Evolutionary conservation across 2,888 invertebrate species (phyloP).

Genomic region (Rutpela maculata): DNA sequence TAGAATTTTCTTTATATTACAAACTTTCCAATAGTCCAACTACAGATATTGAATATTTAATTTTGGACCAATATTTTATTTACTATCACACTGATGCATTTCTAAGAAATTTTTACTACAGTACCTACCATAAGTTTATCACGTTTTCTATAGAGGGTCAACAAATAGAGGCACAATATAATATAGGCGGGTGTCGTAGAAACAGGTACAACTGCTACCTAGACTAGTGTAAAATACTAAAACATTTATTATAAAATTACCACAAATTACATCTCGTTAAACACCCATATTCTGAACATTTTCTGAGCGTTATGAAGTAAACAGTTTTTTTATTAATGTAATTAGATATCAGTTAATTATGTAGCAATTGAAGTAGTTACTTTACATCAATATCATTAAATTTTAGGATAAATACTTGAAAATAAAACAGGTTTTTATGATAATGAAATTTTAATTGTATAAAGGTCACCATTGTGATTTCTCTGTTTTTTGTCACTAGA

Average conservation of each 20-base stretch:
- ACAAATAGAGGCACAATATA: slow-evolving; percentile 26
- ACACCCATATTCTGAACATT: too few species aligned
- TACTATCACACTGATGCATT: slow-evolving; percentile 13
- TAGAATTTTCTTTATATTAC: neutral
- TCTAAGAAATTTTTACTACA: neutral
- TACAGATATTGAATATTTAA: neutral
- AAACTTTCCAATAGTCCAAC: neutral
- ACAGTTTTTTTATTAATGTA: too few species aligned
- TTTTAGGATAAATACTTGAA: too few species aligned
- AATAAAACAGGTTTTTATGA: too few species aligned
- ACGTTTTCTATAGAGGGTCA: slow-evolving; percentile 22
- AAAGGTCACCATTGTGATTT: too few species aligned
- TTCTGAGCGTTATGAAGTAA: too few species aligned
- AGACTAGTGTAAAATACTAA: neutral
- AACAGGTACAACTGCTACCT: slow-evolving; percentile 16
- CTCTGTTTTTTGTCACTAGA: too few species aligned
- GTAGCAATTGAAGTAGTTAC: too few species aligned
- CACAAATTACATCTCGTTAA: neutral
- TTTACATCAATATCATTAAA: too few species aligned
- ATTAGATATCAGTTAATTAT: too few species aligned
- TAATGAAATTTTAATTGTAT: too few species aligned
- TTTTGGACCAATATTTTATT: slow-evolving; percentile 9
- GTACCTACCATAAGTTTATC: neutral
- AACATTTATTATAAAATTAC: slow-evolving; percentile 29
- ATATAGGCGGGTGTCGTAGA: slow-evolving; percentile 14